Evolutionary conservation across 2,888 invertebrate species (phyloP), one percentile per base, ranked within the genome.

Genomic region (Coelopa pilipes): DNA sequence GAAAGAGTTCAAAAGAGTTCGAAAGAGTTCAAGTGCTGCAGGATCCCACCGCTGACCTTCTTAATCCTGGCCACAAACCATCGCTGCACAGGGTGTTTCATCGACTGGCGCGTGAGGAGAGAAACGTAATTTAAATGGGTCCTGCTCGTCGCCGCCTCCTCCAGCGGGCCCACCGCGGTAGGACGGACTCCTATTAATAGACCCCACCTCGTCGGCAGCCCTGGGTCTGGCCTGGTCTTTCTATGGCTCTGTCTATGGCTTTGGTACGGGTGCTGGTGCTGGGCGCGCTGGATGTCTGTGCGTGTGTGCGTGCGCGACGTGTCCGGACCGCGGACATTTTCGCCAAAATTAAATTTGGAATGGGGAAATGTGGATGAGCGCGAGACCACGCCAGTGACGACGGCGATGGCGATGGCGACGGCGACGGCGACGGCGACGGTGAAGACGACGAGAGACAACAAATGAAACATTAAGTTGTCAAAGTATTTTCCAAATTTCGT

Each of bases 401-500:
- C 45, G 59, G 21, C 45, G 17, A 69, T 34, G 34, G 34, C 34
- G 34, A 17, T 15, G 59, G 15, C 46, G 50, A 5, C 24, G 11
- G 53, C 7, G 24, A 7, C 45, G 9, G 34, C 34, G 34, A 17
- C 19, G 59, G 15, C 46, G 50, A 5, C 24, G 11, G 53, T 1
- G 24, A 7, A 57, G 9, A 55, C 55, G 59, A 47, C 45, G 17
- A 69, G 10, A 57, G 57, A 69, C 17, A 57, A 46, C 24, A 12
- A 69, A 57, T 47, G 19, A 7, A 17, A 69, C 57, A 69, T 59
- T 69, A 46, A 69, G 59, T 46, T 47, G 69, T 59, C 57, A 59
- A 69, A 69, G 69, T 59, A 60, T 59, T 70, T 59, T 70, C 70
- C 70, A 70, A 70, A 70, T 70, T 60, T 70, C 45, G 34, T 11